phyloP scores from a whole-genome alignment of 1,140 invertebrate species.

The Megalopta genalis region DNA sequence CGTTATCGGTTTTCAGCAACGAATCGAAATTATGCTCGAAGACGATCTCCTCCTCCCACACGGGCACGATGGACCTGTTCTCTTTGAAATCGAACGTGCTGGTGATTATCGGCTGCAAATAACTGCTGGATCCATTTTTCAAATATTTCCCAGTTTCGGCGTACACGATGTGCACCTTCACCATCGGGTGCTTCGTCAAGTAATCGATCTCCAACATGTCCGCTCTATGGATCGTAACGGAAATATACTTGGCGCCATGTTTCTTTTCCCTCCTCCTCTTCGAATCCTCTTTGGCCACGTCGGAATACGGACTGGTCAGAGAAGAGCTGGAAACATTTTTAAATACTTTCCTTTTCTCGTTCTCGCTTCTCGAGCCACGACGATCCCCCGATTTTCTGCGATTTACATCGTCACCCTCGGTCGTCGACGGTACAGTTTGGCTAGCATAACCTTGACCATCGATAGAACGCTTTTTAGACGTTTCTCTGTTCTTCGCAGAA shows the following conservation, averaged over 20 bases:
- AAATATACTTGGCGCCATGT: slow-evolving; percentile 63
- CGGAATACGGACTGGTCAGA: neutral
- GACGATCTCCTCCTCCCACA: slow-evolving; percentile 85
- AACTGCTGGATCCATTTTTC: slow-evolving; percentile 47
- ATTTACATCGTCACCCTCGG: neutral
- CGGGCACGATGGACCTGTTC: slow-evolving; percentile 77
- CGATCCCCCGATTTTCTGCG: neutral
- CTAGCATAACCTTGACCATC: neutral
- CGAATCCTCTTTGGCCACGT: slow-evolving; percentile 33
- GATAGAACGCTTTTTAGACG: neutral
- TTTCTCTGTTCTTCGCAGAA: neutral
- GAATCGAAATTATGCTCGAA: slow-evolving; percentile 83
- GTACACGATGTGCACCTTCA: slow-evolving; percentile 75
- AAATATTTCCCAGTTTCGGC: slow-evolving; percentile 71
- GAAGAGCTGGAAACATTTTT: neutral
- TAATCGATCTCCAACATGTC: slow-evolving; percentile 73
- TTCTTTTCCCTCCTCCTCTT: slow-evolving; percentile 48
- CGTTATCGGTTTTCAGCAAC: slow-evolving; percentile 74
- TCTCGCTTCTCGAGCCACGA: neutral
- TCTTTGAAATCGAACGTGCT: slow-evolving; percentile 73
- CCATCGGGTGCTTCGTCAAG: slow-evolving; percentile 74
- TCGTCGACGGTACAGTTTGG: neutral
- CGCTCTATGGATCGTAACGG: slow-evolving; percentile 69
- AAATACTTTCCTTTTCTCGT: neutral
- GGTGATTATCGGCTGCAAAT: slow-evolving; percentile 73